These are phyloP conservation scores for Tipula lateralis DNA, from an alignment of 2,888 invertebrate genomes.

Conservation along the genomic window DNA sequence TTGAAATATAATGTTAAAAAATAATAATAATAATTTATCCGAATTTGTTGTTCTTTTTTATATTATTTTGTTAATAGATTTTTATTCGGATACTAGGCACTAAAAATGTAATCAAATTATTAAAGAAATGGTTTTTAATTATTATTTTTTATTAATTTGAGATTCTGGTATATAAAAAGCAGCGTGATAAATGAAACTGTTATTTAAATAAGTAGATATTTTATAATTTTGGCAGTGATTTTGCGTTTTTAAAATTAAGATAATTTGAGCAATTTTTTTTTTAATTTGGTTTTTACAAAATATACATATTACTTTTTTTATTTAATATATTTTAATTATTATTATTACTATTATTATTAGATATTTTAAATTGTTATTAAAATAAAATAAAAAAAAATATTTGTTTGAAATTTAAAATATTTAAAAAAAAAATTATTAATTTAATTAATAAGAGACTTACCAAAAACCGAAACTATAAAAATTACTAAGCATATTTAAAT, in stretches of 20 bases:
- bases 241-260: neutral
- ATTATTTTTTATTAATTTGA: neutral
- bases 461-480: neutral
- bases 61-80: neutral
- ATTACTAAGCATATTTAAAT: neutral
- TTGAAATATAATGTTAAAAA: neutral
- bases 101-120: neutral
- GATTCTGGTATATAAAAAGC: neutral
- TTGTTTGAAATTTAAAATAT: conserved; percentile 5
- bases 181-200: neutral
- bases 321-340: neutral
- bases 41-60: neutral
- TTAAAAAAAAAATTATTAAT: neutral
- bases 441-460: neutral
- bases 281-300: neutral
- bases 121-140: neutral
- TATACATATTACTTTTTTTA: neutral
- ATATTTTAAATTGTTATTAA: neutral
- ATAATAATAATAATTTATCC: neutral
- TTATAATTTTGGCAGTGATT: neutral
- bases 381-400: neutral
- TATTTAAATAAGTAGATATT: neutral
- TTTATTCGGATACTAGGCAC: conserved; percentile 8
- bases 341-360: neutral
- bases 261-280: neutral